Percentiles rank a stretch among this genome's conserved stretches.
phyloP scores from a whole-genome alignment of 2,888 invertebrate genomes.

The Frankliniella intonsa region DNA sequence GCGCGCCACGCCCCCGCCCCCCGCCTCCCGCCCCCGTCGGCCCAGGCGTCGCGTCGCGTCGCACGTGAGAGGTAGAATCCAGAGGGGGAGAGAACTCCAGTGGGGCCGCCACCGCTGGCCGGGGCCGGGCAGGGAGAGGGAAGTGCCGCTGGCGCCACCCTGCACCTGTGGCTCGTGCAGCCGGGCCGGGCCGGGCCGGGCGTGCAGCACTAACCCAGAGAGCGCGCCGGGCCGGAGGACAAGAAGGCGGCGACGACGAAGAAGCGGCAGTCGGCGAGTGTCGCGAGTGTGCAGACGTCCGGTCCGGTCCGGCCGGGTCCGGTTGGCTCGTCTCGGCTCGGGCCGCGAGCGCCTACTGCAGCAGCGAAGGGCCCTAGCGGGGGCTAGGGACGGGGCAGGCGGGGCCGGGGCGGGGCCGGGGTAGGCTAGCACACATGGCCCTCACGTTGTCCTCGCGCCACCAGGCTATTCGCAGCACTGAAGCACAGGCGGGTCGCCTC shows the following conservation, averaged over 20 bases:
- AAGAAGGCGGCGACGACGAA: no score
- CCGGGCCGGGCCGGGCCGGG: no score
- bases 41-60: no score
- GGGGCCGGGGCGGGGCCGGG: neutral
- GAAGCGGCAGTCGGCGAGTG: no score
- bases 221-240: neutral
- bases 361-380: no score
- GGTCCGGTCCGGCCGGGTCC: neutral
- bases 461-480: slow-evolving; percentile 24
- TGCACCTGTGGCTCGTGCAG: neutral
- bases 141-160: neutral
- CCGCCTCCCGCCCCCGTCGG: no score
- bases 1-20: neutral
- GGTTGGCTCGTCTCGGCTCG: no score
- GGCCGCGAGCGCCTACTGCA: no score
- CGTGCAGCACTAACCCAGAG: neutral
- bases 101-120: neutral
- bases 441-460: slow-evolving; percentile 16
- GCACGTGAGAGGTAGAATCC: no score
- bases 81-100: neutral
- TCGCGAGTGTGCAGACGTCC: neutral
- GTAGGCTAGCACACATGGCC: neutral
- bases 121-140: neutral
- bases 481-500: slow-evolving; percentile 27
- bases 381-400: neutral